Evolutionary conservation across 2,113 vertebrate species (phyloP), one percentile per base, ranked within the genome.

Genomic region (Peucedramus taeniatus): DNA sequence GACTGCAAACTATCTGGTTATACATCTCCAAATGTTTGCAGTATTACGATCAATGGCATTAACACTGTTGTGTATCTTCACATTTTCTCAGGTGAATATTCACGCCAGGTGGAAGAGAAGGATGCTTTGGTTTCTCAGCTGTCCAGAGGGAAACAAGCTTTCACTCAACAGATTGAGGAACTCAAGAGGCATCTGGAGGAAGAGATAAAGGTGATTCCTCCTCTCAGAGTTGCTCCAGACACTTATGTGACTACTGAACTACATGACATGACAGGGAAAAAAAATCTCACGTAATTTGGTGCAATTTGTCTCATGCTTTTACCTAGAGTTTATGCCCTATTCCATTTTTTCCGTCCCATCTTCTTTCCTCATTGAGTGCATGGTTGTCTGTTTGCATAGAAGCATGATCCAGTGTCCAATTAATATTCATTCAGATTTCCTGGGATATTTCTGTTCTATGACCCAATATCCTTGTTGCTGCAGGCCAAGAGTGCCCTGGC

Each of bases 91-190:
- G 98, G 86, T 44, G 86, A 89, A 81, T 89, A 81, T 74, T 74
- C 56, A 50, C 88, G 88, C 15, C 88, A 70, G 4, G 31, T 90
- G 40, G 87, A 83, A 2, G 87, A 89, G 45, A 89, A 98, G 65
- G 98, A 99, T 71, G 93, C 97, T 28, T 82, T 98, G 40, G 95
- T 99, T 60, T 98, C 98, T 89, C 98, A 99, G 68, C 96, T 98
- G 65, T 97, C 97, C 47, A 98, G 98, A 87, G 97, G 97, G n/a
- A 99, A 99, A 22, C 72, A 76, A 9, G 72, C 72, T 19, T 76
- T 76, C 9, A 76, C 72, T 6, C 71, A 74, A 27, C 70, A 75
- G 71, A 75, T 59, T 45, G 71, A 75, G 42, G 71, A 75, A 39
- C 74, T 77, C 21, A 77, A 77, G 57, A 77, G 74, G 57, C 74